phyloP scores from a whole-genome alignment of 2,888 invertebrate genomes.

The Celastrina argiolus region DNA sequence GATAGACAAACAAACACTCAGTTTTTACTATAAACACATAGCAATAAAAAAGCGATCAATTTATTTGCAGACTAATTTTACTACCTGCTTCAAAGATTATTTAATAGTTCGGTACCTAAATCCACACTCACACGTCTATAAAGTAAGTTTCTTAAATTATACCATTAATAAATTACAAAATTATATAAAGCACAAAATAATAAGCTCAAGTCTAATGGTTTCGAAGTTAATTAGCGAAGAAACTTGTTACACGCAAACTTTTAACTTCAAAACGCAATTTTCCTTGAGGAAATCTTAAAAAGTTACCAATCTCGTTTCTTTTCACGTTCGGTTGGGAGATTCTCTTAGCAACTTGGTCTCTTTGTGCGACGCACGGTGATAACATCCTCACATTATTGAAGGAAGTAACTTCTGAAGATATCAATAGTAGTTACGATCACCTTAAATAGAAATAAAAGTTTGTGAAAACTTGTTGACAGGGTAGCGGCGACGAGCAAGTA shows the following conservation, averaged over 20 bases:
- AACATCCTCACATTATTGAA: constrained; percentile 1
- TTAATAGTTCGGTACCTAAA: too few species aligned
- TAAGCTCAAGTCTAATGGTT: constrained; percentile 1
- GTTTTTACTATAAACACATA: too few species aligned
- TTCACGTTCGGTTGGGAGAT: constrained; percentile 22
- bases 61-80: too few species aligned
- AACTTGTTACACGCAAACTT: constrained; percentile 24
- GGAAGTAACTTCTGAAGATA: constrained; percentile 7
- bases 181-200: not conserved
- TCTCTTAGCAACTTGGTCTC: constrained; percentile 6
- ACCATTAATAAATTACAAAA: not conserved
- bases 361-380: constrained; percentile 8
- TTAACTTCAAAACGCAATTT: constrained; percentile 30
- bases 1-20: too few species aligned
- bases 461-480: not conserved
- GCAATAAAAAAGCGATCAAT: too few species aligned
- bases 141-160: too few species aligned
- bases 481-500: not conserved
- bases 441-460: not conserved
- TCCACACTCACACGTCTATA: too few species aligned
- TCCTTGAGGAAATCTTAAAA: constrained; percentile 32
- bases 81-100: too few species aligned
- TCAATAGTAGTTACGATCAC: not conserved
- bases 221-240: constrained; percentile 25
- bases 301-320: constrained; percentile 29